Base-by-base conservation (phyloP, 2,113 vertebrate species). In the Tinamus guttatus region DNA sequence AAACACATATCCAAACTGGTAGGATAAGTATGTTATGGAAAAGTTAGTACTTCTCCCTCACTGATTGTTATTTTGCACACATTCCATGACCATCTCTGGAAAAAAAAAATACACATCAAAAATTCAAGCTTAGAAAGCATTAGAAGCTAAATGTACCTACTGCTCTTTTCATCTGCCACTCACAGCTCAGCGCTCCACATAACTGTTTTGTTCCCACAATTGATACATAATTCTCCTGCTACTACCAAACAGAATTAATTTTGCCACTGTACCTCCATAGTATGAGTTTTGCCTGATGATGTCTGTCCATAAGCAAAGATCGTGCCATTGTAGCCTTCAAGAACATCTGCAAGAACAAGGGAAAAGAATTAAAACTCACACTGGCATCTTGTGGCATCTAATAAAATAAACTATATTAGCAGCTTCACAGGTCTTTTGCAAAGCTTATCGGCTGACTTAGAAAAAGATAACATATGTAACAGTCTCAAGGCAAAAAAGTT, bases 261-360 rank as follows among this genome's bases (percentile, higher is more conserved):
- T 13, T 5, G 8, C 28, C n/a, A 62, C 49, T 78, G 92, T 97
- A 99, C 99, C 99, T 99, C 99, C 99, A 99, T 99, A 3, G 99
- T 99, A 90, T 99, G 99, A 0, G 99, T 99, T 96, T 99, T 99
- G 84, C 99, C 99, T 36, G 99, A 99, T 6, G 99, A 99, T 1
- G 99, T 99, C 96, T 99, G 99, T 40, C 99, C 99, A 16, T 99
- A 99, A 5, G 99, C 99, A 60, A 99, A 99, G 97, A 99, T 99
- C 1, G 99, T 99, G 75, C 99, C 99, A 17, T 99, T 99, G 89
- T 99, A 99, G 30, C 99, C 99, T 30, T 98, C 98, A 62, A 99
- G 98, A 87, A 99, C 99, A 98, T 99, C 99, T 99, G 95, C 25
- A 93, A 89, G 73, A 52, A 81, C 52, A 60, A 95, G 34, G 36